phyloP scores from a whole-genome alignment of 2,888 invertebrate genomes.

The Dyspetes luteomarginatus region DNA sequence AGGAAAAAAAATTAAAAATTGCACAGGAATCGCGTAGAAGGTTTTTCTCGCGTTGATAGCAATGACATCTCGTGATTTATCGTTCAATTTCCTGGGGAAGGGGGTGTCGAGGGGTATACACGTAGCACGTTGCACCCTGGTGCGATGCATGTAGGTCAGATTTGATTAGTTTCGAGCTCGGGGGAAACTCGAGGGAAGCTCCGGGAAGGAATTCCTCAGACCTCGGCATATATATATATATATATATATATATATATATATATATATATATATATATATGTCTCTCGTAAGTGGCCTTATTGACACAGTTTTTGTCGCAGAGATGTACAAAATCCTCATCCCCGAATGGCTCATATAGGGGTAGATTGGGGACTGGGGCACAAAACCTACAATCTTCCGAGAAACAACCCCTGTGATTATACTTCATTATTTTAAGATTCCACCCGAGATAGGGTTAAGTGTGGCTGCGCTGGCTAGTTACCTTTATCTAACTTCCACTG shows the following conservation, averaged over 20 bases:
- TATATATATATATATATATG: too few relatives aligned
- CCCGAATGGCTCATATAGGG: neutral
- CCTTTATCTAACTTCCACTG: constrained; percentile 41
- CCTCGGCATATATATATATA: constrained; percentile 8
- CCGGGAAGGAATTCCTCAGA: neutral
- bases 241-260: too few relatives aligned
- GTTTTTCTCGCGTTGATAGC: constrained; percentile 51
- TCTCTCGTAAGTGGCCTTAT: constrained; percentile 57
- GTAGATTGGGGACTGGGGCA: constrained; percentile 4
- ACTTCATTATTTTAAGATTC: constrained; percentile 64
- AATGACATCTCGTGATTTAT: constrained; percentile 64
- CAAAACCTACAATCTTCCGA: constrained; percentile 13
- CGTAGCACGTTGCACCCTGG: constrained; percentile 42
- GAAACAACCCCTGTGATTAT: constrained; percentile 57
- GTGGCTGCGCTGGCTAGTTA: constrained; percentile 31
- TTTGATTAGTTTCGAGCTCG: constrained; percentile 63
- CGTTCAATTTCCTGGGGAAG: constrained; percentile 53
- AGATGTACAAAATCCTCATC: constrained; percentile 14
- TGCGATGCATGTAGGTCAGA: constrained; percentile 64
- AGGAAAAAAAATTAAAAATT: constrained; percentile 16
- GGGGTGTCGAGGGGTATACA: neutral
- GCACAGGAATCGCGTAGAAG: constrained; percentile 18
- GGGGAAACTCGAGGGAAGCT: constrained; percentile 42
- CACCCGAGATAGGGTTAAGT: constrained; percentile 55
- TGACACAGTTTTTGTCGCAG: constrained; percentile 55